Evolutionary conservation across 1,140 invertebrate species (phyloP).

Genomic region (Hyphantria cunea): DNA sequence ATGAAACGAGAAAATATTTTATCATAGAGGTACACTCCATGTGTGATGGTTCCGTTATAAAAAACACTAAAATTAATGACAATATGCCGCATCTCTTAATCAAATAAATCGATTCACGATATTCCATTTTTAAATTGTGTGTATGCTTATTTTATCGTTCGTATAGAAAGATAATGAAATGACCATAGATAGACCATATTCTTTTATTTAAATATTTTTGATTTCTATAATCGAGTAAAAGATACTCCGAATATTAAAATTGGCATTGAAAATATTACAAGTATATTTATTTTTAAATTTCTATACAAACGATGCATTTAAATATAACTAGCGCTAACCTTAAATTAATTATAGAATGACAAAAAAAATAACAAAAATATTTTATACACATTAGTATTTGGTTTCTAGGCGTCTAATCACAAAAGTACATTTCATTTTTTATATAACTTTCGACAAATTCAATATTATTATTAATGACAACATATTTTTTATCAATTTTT

Average conservation of each 20-base stretch:
- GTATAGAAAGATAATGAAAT: not conserved
- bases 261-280: not conserved
- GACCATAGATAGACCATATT: not conserved
- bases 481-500: not conserved
- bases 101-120: conserved; percentile 3
- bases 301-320: conserved; percentile 10
- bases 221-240: not conserved
- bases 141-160: not conserved
- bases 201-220: not conserved
- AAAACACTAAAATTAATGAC: not conserved
- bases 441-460: conserved; percentile 20
- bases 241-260: not conserved
- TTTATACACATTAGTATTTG: conserved; percentile 70
- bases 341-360: conserved; percentile 42
- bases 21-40: no score
- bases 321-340: conserved; percentile 40
- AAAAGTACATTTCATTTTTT: conserved; percentile 21
- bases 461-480: not conserved
- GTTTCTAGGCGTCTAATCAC: conserved; percentile 54
- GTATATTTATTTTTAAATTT: conserved; percentile 4
- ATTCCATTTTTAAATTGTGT: not conserved
- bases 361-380: conserved; percentile 44
- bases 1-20: no score
- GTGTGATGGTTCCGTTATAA: no score
- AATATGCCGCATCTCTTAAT: not conserved